Evolutionary conservation across 1,140 invertebrate species (phyloP).

Genomic region (Diploscapter pachys): DNA sequence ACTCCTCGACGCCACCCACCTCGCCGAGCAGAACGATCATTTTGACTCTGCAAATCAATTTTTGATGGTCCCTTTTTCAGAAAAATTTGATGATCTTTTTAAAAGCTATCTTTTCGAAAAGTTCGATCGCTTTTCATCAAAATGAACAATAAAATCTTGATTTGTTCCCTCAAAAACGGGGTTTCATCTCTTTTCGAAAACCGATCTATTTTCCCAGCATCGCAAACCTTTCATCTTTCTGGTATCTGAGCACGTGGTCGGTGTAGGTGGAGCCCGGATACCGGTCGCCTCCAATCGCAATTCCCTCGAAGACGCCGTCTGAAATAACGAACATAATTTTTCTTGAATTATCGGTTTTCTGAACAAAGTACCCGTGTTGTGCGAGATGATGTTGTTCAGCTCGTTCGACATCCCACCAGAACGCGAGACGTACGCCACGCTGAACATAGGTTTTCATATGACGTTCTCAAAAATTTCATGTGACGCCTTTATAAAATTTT

Average conservation of each 20-base stretch:
- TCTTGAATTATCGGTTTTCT: slow-evolving; percentile 92
- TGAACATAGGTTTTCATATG: slow-evolving; percentile 57
- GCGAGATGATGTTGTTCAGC: slow-evolving; percentile 95
- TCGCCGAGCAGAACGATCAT: slow-evolving; percentile 93
- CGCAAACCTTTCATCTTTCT: slow-evolving; percentile 66
- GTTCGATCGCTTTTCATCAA: not conserved
- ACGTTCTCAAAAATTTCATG: not conserved
- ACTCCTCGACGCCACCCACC: slow-evolving; percentile 98
- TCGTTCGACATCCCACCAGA: slow-evolving; percentile 99
- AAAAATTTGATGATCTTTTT: too few species aligned
- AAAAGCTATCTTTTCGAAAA: too few species aligned
- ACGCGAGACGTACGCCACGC: slow-evolving; percentile 93
- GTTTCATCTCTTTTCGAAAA: not conserved
- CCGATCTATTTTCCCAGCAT: not conserved
- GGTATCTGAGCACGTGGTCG: slow-evolving; percentile 87
- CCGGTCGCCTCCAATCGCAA: slow-evolving; percentile 98
- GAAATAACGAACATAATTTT: slow-evolving; percentile 66
- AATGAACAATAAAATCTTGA: slow-evolving; percentile 15
- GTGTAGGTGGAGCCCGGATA: slow-evolving; percentile 98
- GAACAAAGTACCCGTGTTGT: slow-evolving; percentile 69
- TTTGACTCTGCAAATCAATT: slow-evolving; percentile 70
- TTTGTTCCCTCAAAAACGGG: slow-evolving; percentile 4
- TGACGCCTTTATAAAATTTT: not conserved
- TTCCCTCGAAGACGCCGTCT: slow-evolving; percentile 93
- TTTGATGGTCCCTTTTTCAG: too few species aligned